Percentiles rank a stretch among this genome's conserved stretches.
phyloP scores from a whole-genome alignment of 2,888 invertebrate genomes.

The Macropis europaea region DNA sequence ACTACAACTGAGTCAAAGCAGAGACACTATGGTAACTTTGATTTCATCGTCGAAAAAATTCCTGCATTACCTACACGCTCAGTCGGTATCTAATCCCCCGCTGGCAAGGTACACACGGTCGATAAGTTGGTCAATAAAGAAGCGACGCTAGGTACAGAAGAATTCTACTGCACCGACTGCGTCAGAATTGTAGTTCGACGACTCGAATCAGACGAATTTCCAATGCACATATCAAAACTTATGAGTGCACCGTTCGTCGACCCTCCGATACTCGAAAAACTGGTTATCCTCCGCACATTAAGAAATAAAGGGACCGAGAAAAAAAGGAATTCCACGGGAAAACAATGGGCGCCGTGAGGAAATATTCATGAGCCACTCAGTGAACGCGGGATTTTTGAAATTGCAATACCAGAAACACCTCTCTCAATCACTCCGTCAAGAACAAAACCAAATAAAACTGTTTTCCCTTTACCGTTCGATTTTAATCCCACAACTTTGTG shows the following conservation, averaged over 20 bases:
- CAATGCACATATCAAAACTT: constrained; percentile 71
- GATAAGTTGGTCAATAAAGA: too few species aligned
- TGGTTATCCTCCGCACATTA: constrained; percentile 66
- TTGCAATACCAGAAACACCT: constrained; percentile 18
- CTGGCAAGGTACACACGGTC: too few species aligned
- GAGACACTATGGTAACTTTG: too few species aligned
- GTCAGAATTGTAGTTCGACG: neutral
- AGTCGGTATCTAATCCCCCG: too few species aligned
- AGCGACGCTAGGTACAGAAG: too few species aligned
- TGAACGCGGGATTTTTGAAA: constrained; percentile 27
- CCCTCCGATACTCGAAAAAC: constrained; percentile 70
- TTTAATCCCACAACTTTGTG: too few species aligned
- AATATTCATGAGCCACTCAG: constrained; percentile 50
- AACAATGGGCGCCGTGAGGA: neutral
- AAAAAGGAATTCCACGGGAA: constrained; percentile 37
- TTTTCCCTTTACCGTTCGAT: too few species aligned
- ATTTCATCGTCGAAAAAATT: too few species aligned
- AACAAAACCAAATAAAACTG: too few species aligned
- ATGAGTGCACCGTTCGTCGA: constrained; percentile 75
- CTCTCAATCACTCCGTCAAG: constrained; percentile 7
- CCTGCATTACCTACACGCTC: too few species aligned
- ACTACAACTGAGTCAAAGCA: too few species aligned
- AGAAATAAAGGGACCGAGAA: constrained; percentile 62
- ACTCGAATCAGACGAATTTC: constrained; percentile 48
- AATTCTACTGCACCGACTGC: too few species aligned